phyloP scores from a whole-genome alignment of 2,113 vertebrate genomes.

The Azemiops feae region DNA sequence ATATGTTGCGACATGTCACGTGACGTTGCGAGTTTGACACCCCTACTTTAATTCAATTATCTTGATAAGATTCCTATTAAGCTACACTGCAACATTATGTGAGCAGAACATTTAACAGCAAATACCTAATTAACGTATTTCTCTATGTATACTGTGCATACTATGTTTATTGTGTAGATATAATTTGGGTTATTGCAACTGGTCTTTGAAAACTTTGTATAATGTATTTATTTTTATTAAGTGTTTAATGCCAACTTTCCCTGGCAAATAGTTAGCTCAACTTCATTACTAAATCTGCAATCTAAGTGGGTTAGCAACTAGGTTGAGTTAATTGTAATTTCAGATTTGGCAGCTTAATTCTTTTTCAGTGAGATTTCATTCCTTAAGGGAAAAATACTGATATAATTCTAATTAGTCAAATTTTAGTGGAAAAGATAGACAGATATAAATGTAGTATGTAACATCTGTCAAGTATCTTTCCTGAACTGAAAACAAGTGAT shows the following conservation, averaged over 20 bases:
- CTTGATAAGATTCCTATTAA: neutral
- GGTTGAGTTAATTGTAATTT: slow-evolving; percentile 25
- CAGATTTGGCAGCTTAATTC: neutral
- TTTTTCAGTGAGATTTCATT: neutral
- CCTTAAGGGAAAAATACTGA: neutral
- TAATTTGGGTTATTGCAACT: neutral
- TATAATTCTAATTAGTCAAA: slow-evolving; percentile 15
- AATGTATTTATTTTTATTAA: neutral
- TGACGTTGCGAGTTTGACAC: too few relatives aligned
- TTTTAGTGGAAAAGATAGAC: neutral
- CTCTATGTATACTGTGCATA: neutral
- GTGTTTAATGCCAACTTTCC: neutral
- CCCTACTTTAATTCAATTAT: neutral
- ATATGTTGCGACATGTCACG: too few relatives aligned
- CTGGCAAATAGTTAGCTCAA: slow-evolving; percentile 1
- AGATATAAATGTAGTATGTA: neutral
- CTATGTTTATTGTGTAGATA: neutral
- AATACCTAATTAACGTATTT: neutral
- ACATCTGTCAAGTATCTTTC: neutral
- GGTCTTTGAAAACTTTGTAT: neutral
- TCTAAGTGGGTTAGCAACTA: slow-evolving; percentile 19
- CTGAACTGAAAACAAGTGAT: neutral
- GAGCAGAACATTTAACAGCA: neutral
- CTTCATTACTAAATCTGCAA: slow-evolving; percentile 12
- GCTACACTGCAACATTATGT: neutral